Conservation (phyloP, 2,113 vertebrate species). For the Melanerpes formicivorus region DNA sequence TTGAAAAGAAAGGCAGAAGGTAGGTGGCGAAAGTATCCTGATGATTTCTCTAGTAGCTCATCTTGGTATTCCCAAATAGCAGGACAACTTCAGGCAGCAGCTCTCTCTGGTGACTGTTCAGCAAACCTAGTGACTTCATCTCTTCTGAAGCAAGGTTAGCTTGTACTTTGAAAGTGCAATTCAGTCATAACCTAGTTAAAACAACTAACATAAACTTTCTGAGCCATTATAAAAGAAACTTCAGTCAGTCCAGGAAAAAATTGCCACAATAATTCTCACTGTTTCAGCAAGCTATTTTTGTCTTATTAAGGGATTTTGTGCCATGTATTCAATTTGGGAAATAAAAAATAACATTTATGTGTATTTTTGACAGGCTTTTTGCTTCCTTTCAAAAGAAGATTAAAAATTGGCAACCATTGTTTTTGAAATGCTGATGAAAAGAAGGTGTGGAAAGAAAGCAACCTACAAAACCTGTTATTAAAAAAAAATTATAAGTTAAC, state of each 20-base stretch:
- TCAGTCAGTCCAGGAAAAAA: background rate
- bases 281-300: conserved; percentile 5
- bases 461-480: background rate
- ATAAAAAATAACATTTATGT: background rate
- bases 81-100: background rate
- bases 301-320: background rate
- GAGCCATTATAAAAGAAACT: background rate
- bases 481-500: background rate
- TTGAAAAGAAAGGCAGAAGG: background rate
- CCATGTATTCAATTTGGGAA: background rate
- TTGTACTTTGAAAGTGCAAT: background rate
- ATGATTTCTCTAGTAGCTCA: background rate
- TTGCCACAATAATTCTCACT: background rate
- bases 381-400: background rate
- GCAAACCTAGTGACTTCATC: background rate
- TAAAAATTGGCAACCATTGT: background rate
- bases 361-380: background rate
- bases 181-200: background rate
- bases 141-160: background rate
- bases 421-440: background rate
- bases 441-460: background rate
- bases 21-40: background rate
- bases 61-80: background rate
- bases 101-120: background rate
- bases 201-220: background rate